Percentiles rank a stretch among this genome's conserved stretches.
These are phyloP conservation scores for Bos taurus DNA, from an alignment of 2,113 vertebrate genomes.

Conservation along the genomic window ARS-UCD2.0 NC_037356.1:8233501-8234000, in stretches of 20 bases:
- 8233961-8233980: neutral
- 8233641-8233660: neutral
- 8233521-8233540: neutral
- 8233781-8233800: neutral
- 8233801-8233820: neutral
- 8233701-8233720: neutral
- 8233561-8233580: neutral
- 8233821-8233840: neutral
- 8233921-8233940: neutral
- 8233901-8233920: neutral
- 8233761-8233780: neutral
- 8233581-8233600: neutral
- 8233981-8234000: neutral
- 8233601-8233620: neutral
- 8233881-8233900: neutral
- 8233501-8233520: neutral
- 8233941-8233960: neutral
- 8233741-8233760: neutral
- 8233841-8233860: neutral
- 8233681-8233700: neutral
- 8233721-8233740: neutral
- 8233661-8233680: neutral
- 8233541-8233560: neutral
- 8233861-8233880: fast-evolving
- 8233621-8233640: neutral